Evolutionary conservation across 1,140 invertebrate species (phyloP).

Genomic region (Drosophila bipectinata): DNA sequence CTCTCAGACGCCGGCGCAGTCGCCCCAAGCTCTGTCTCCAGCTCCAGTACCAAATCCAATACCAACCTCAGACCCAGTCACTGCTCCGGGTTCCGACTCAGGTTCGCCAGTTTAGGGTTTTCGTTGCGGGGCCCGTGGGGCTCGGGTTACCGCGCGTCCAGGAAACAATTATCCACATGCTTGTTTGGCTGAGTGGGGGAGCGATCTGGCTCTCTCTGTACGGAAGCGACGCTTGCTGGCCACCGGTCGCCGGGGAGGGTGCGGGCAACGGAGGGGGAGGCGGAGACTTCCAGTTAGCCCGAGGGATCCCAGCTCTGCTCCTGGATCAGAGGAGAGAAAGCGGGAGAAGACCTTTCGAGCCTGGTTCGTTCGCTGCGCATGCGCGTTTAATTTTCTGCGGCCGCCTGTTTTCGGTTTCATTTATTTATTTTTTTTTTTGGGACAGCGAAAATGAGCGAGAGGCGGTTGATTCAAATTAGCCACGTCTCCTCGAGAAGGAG

Average conservation of each 20-base stretch:
- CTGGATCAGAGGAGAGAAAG: background rate
- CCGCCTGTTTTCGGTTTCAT: constrained; percentile 72
- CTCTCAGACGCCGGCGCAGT: constrained; percentile 67
- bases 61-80: background rate
- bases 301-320: constrained; percentile 30
- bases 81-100: constrained; percentile 9
- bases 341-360: background rate
- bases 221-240: constrained; percentile 64
- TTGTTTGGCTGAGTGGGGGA: constrained; percentile 50
- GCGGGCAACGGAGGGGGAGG: constrained; percentile 3
- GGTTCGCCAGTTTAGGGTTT: constrained; percentile 12
- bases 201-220: constrained; percentile 34
- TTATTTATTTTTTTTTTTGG: constrained; percentile 50
- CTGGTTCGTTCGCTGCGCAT: constrained; percentile 56
- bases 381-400: constrained; percentile 73
- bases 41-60: constrained; percentile 26
- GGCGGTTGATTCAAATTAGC: constrained; percentile 81
- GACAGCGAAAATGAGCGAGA: constrained; percentile 80
- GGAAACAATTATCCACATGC: constrained; percentile 82
- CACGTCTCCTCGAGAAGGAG: constrained; percentile 68
- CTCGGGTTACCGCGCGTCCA: constrained; percentile 69
- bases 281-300: constrained; percentile 47
- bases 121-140: constrained; percentile 26
- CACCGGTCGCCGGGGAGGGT: constrained; percentile 46
- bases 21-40: constrained; percentile 50